Percentiles rank a stretch among this genome's conserved stretches.
Evolutionary conservation across 1,140 invertebrate genomes (phyloP).

Genomic region (Aricia agestis): DNA sequence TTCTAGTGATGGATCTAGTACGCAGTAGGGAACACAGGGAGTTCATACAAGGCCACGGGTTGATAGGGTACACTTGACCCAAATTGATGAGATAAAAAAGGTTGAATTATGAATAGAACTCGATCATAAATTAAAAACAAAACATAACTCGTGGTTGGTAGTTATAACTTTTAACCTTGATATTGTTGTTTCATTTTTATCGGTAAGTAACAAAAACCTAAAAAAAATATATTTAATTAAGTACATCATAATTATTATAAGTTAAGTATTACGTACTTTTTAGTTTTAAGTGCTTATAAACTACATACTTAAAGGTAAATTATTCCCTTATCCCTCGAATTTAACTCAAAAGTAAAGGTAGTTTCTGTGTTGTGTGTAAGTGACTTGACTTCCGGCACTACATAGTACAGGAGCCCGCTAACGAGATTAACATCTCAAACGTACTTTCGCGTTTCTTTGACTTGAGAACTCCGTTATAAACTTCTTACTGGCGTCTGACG

Average conservation of each 20-base stretch:
- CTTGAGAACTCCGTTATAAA: not conserved
- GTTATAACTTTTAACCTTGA: too few species aligned
- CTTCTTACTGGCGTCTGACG: not conserved
- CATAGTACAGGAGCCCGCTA: not conserved
- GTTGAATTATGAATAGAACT: too few species aligned
- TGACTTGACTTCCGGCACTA: not conserved
- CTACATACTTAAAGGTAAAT: too few species aligned
- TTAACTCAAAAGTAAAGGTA: not conserved
- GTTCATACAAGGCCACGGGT: not conserved
- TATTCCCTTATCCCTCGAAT: not conserved
- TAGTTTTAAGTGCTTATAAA: too few species aligned
- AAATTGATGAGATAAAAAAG: too few species aligned
- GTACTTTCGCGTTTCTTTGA: slow-evolving; percentile 18
- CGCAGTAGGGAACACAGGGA: not conserved
- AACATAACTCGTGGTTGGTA: too few species aligned
- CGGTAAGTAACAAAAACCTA: too few species aligned
- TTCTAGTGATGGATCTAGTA: too few species aligned
- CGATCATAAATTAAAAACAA: not conserved
- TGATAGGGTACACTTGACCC: not conserved
- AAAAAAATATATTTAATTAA: too few species aligned
- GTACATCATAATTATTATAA: too few species aligned
- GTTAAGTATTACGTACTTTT: too few species aligned
- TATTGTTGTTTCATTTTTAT: too few species aligned
- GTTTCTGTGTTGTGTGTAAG: not conserved
- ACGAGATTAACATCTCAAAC: slow-evolving; percentile 8